These are phyloP conservation scores for Montifringilla adamsi DNA, from an alignment of 2,113 vertebrate genomes.

Conservation along the genomic window DNA sequence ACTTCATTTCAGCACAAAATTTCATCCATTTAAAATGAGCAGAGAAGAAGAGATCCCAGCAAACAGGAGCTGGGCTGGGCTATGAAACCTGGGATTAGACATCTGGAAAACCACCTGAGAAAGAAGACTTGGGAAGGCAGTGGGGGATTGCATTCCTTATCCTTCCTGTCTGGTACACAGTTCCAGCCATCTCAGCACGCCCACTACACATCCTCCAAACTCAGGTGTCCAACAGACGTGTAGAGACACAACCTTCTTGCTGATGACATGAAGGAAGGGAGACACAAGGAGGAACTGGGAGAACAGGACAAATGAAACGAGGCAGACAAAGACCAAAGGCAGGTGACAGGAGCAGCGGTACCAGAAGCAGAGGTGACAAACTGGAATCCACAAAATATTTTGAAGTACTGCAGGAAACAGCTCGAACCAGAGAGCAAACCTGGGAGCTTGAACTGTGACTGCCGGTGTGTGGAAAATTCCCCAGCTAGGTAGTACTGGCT, in stretches of 20 bases:
- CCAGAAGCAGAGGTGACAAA: background rate
- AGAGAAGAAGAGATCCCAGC: slow-evolving; percentile 51
- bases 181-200: slow-evolving; percentile 16
- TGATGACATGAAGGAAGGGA: slow-evolving; percentile 16
- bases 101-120: slow-evolving; percentile 70
- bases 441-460: background rate
- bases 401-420: background rate
- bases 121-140: slow-evolving; percentile 71
- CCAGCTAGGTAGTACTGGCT: background rate
- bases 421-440: background rate
- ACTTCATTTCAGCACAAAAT: background rate
- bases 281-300: background rate
- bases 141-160: slow-evolving; percentile 60
- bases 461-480: background rate
- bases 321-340: slow-evolving; percentile 36
- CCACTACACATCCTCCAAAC: slow-evolving; percentile 4
- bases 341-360: slow-evolving; percentile 39
- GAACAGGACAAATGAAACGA: slow-evolving; percentile 9
- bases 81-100: slow-evolving; percentile 59
- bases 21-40: slow-evolving; percentile 11
- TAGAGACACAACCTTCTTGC: slow-evolving; percentile 37
- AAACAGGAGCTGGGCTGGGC: slow-evolving; percentile 57
- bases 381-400: background rate
- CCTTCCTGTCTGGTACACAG: slow-evolving; percentile 61
- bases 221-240: slow-evolving; percentile 63